These are phyloP conservation scores for pig (Sus scrofa) DNA, from an alignment of 2,113 vertebrate genomes.

Conservation along the genomic window T2T-Sscrofa CM000824.6:82732501-82733000, in stretches of 20 bases:
- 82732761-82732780: neutral
- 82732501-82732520: constrained; percentile 62
- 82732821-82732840: neutral
- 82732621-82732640: neutral
- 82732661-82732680: neutral
- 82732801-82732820: too few relatives aligned
- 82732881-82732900: neutral
- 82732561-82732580: constrained; percentile 58
- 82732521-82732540: constrained; percentile 71
- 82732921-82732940: too few relatives aligned
- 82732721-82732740: neutral
- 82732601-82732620: constrained; percentile 59
- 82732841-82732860: too few relatives aligned
- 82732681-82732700: too few relatives aligned
- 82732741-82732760: neutral
- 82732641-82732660: neutral
- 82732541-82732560: constrained; percentile 73
- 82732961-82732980: neutral
- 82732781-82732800: neutral
- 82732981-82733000: neutral
- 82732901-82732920: neutral
- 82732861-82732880: neutral
- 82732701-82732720: too few relatives aligned
- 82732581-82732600: constrained; percentile 73
- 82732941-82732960: neutral